Conservation (phyloP, 2,797 vertebrate genomes). For the Adrianichthys oophorus region DNA sequence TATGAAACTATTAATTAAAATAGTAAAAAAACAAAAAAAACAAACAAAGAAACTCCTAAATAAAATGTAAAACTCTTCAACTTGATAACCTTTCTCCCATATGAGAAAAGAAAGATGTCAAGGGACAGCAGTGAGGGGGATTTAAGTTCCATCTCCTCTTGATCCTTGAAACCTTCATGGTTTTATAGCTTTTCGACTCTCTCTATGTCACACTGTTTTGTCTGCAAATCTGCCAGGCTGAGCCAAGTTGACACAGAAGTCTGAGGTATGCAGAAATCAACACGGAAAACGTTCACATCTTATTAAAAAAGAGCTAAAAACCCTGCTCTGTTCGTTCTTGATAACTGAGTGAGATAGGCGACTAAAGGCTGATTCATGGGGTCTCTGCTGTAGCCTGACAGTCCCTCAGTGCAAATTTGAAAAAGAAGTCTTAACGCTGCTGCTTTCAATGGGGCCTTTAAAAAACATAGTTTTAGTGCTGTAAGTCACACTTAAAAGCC, state of each 20-base stretch:
- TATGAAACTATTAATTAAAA: too few species aligned
- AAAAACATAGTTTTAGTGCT: too few species aligned
- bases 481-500: too few species aligned
- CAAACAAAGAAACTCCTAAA: too few species aligned
- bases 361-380: constrained; percentile 43
- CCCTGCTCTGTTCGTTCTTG: constrained; percentile 25
- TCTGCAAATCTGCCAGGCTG: too few species aligned
- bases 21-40: too few species aligned
- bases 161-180: constrained; percentile 21
- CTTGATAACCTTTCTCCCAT: constrained; percentile 19
- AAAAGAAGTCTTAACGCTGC: constrained; percentile 63
- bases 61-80: neutral
- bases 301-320: neutral
- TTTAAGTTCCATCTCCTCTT: constrained; percentile 19
- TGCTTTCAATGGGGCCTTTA: constrained; percentile 63
- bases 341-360: constrained; percentile 51
- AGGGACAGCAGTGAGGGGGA: constrained; percentile 20
- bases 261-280: too few species aligned
- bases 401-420: constrained; percentile 55
- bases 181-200: constrained; percentile 46
- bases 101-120: constrained; percentile 7
- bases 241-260: too few species aligned
- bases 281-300: too few species aligned
- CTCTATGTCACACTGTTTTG: neutral
- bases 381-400: constrained; percentile 55